Evolutionary conservation across 2,113 vertebrate species (phyloP).

Genomic region (Neogale vison): DNA sequence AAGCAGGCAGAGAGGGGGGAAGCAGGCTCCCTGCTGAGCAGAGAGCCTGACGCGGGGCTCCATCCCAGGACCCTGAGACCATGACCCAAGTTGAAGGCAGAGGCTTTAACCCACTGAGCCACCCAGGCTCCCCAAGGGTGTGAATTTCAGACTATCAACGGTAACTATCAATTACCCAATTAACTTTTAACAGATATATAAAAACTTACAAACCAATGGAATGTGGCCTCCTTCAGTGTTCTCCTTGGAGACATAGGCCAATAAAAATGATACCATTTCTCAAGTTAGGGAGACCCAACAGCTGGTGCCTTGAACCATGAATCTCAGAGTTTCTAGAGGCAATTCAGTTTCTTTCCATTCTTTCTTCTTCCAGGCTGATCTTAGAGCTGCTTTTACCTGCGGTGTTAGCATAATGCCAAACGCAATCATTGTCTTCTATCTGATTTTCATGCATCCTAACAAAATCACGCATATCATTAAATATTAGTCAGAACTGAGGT

Average conservation of each 20-base stretch:
- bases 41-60: no score
- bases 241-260: not conserved
- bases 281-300: not conserved
- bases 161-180: not conserved
- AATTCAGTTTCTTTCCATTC: not conserved
- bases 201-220: not conserved
- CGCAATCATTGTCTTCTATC: not conserved
- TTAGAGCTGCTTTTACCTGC: not conserved
- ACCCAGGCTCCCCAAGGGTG: no score
- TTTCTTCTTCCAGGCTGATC: not conserved
- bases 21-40: no score
- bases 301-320: not conserved
- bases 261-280: not conserved
- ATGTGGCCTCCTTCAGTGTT: not conserved
- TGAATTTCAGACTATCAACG: not conserved
- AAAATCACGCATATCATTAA: slow-evolving; percentile 15
- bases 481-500: not conserved
- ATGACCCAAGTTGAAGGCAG: no score
- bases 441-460: not conserved
- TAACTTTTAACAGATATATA: not conserved
- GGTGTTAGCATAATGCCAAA: not conserved
- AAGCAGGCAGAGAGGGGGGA: no score
- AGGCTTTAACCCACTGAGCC: no score
- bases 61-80: no score
- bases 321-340: not conserved